Evolutionary conservation across 2,888 invertebrate species (phyloP), one percentile per base, ranked within the genome.

Genomic region (Sacculina carcini): DNA sequence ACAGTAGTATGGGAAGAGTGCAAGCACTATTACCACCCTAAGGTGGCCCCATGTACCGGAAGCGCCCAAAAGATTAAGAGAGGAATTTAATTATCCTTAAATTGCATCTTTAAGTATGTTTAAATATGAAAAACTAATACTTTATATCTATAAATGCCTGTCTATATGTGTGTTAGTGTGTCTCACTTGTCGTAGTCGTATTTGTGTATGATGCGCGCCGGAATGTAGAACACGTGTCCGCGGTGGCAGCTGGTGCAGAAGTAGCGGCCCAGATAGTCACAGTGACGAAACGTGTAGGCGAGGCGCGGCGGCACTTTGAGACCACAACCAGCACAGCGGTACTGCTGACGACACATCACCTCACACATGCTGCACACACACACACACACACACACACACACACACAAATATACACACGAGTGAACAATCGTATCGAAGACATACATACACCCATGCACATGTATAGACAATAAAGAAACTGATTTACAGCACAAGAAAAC

Each of bases 181-280:
- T 4, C 55, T 52, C 49, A 55, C 51, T 34, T 24, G 53, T 50
- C 55, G 34, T 51, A 54, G 32, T 56, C 56, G 54, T 55, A 55
- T 31, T 55, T 54, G 38, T 56, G 55, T 29, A 56, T 59, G 46
- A 71, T 65, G 24, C 64, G 60, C 3, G 66, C 68, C 14, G 71
- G 71, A 60, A 84, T 79, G 55, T 76, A 66, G 5, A 78, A 72
- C 52, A 77, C 70, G 62, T 79, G 76, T 64, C 81, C 79, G 24
- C 76, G 75, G 65, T 86, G 85, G 63, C 86, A 86, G 44, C 80
- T 80, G 12, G 82, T 80, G 61, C 86, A 86, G 66, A 84, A 82
- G 65, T 79, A 82, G 61, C 81, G 74, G 10, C 84, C 55, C 29
- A 57, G 50, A 48, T 57, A 58, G 38, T 57, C 51, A 46, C 56